Percentiles rank a stretch among this genome's conserved stretches.
Conservation (phyloP, 2,888 invertebrate species). For the Norana najaformis region DNA sequence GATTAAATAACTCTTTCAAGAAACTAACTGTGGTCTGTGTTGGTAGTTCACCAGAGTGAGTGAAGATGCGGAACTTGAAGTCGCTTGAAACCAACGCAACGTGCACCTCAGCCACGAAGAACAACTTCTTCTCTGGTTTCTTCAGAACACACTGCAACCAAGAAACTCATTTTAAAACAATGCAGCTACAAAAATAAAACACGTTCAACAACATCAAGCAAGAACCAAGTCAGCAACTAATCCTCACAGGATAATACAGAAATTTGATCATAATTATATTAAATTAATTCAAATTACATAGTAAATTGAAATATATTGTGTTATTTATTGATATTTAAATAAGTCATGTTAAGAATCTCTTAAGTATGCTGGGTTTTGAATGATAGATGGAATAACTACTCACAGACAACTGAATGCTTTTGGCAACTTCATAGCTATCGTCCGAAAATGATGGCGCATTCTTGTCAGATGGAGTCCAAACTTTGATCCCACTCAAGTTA, state of each 20-base stretch:
- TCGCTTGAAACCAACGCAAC: constrained; percentile 34
- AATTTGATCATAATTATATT: too few species aligned
- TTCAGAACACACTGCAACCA: background rate
- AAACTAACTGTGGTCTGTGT: constrained; percentile 14
- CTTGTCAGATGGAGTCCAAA: constrained; percentile 50
- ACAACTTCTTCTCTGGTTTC: constrained; percentile 18
- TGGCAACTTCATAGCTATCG: constrained; percentile 50
- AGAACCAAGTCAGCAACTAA: too few species aligned
- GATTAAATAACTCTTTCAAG: too few species aligned
- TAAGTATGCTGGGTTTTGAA: too few species aligned
- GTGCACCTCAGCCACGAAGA: constrained; percentile 39
- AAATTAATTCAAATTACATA: too few species aligned
- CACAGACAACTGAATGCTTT: constrained; percentile 35
- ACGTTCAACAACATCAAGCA: too few species aligned
- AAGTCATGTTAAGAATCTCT: too few species aligned
- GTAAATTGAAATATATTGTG: too few species aligned
- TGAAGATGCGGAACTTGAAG: constrained; percentile 25
- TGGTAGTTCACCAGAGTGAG: constrained; percentile 31
- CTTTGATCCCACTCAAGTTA: constrained; percentile 28
- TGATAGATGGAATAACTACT: background rate
- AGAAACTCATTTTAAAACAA: too few species aligned
- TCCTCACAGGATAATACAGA: too few species aligned
- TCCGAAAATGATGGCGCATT: constrained; percentile 49
- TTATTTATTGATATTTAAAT: too few species aligned
- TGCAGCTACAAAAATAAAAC: too few species aligned